These are phyloP conservation scores for Drosophila yooni DNA, from an alignment of 2,888 invertebrate genomes.

Conservation along the genomic window DNA sequence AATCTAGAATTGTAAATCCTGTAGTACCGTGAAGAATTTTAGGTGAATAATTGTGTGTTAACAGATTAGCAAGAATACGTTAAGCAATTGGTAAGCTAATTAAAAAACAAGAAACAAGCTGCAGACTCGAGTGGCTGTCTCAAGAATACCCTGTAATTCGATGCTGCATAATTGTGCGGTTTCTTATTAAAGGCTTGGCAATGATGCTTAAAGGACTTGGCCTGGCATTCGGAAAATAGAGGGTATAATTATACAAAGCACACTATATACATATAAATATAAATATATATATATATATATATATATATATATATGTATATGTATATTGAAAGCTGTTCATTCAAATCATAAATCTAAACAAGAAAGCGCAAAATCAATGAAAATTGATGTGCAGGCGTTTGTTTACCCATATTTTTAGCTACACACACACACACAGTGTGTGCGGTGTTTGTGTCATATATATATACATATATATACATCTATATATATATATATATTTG, in stretches of 20 bases:
- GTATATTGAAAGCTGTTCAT: constrained; percentile 11
- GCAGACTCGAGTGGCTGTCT: not conserved
- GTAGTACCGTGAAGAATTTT: not conserved
- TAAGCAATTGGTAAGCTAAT: not conserved
- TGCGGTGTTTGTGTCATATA: not conserved
- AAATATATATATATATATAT: not conserved
- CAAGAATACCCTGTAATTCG: not conserved
- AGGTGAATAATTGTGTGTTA: not conserved
- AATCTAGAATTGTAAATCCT: not conserved
- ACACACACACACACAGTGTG: not conserved
- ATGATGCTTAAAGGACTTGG: not conserved
- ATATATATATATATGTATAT: not conserved
- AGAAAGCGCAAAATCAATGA: constrained; percentile 32
- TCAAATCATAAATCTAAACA: constrained; percentile 48
- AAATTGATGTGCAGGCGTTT: constrained; percentile 46
- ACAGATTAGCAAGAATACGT: not conserved
- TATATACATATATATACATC: not conserved
- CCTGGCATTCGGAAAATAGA: not conserved
- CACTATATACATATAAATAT: too few species aligned
- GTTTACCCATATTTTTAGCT: constrained; percentile 44
- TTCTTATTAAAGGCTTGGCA: not conserved
- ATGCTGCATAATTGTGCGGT: not conserved
- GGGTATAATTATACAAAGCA: too few species aligned
- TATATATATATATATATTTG: not conserved
- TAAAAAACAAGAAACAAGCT: not conserved